A percentile compares a stretch with the other conserved stretches of the same genome.
Conservation (phyloP, 2,113 vertebrate genomes). For the Uropsilus gracilis region DNA sequence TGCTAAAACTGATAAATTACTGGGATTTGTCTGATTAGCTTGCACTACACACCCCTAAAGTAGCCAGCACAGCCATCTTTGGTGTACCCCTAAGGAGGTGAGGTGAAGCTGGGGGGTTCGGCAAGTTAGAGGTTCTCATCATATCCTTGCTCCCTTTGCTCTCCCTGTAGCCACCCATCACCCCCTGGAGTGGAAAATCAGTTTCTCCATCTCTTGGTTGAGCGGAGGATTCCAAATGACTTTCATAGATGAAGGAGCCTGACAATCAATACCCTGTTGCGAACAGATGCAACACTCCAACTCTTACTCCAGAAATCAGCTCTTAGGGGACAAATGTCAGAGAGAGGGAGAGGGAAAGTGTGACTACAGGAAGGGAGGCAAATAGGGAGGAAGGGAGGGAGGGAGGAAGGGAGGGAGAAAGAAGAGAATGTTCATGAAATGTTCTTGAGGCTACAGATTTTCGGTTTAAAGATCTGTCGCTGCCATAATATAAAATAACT, state of each 20-base stretch:
- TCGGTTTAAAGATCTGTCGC: neutral
- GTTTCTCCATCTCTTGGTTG: neutral
- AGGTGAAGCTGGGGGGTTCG: neutral
- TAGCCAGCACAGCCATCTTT: neutral
- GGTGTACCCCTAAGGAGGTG: rapidly evolving
- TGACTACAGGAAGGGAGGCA: rapidly evolving
- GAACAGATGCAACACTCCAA: neutral
- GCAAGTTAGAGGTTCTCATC: neutral
- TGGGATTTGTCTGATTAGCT: too few relatives aligned
- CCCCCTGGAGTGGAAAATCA: neutral
- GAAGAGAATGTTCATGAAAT: neutral
- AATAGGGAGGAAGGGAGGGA: rapidly evolving
- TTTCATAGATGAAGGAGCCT: constrained; percentile 1
- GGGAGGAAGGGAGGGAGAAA: rapidly evolving
- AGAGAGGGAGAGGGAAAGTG: neutral
- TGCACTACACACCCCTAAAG: neutral
- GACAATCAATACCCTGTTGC: neutral
- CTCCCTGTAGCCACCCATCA: neutral
- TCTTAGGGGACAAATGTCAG: neutral
- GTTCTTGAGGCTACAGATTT: neutral
- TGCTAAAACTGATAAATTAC: too few relatives aligned
- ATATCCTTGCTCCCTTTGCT: neutral
- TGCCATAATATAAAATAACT: neutral
- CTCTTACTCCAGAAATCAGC: constrained; percentile 19
- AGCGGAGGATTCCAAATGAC: neutral